Evolutionary conservation across 1,140 invertebrate species (phyloP).

Genomic region (Zophobas atratus): DNA sequence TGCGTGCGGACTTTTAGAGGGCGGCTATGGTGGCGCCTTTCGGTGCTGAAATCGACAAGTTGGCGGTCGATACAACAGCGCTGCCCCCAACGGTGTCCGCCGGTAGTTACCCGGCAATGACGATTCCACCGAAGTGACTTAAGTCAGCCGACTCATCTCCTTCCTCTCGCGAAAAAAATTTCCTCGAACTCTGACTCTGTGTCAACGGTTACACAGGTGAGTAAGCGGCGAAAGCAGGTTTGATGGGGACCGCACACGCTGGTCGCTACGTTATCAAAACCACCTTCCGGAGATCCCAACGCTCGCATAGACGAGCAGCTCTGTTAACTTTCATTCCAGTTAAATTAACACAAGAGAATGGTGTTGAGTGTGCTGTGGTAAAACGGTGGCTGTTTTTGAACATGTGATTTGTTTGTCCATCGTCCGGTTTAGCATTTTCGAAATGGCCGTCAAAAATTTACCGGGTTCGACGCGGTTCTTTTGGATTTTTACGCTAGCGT

Average conservation of each 20-base stretch:
- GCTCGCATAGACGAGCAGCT: slow-evolving; percentile 29
- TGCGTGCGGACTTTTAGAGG: slow-evolving; percentile 51
- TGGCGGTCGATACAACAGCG: slow-evolving; percentile 53
- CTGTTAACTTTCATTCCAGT: slow-evolving; percentile 48
- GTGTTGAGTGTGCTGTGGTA: slow-evolving; percentile 24
- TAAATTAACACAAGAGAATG: slow-evolving; percentile 44
- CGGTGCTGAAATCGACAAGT: slow-evolving; percentile 46
- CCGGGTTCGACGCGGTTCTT: background rate
- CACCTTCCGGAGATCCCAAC: slow-evolving; percentile 52
- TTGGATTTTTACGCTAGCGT: background rate
- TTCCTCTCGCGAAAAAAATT: background rate
- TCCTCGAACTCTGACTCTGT: background rate
- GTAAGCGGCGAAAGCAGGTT: background rate
- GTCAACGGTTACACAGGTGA: slow-evolving; percentile 1
- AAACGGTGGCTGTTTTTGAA: slow-evolving; percentile 32
- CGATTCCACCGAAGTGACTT: too few species aligned
- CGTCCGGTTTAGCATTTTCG: slow-evolving; percentile 4
- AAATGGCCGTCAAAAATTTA: slow-evolving; percentile 8
- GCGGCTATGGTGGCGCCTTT: slow-evolving; percentile 51
- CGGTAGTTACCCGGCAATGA: too few species aligned
- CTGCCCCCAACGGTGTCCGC: slow-evolving; percentile 41
- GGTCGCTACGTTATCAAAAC: slow-evolving; percentile 42
- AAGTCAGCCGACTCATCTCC: too few species aligned
- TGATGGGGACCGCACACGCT: background rate
- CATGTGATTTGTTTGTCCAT: slow-evolving; percentile 43